These are phyloP conservation scores for Trachelus tabidus DNA, from an alignment of 2,888 invertebrate species.

Conservation along the genomic window DNA sequence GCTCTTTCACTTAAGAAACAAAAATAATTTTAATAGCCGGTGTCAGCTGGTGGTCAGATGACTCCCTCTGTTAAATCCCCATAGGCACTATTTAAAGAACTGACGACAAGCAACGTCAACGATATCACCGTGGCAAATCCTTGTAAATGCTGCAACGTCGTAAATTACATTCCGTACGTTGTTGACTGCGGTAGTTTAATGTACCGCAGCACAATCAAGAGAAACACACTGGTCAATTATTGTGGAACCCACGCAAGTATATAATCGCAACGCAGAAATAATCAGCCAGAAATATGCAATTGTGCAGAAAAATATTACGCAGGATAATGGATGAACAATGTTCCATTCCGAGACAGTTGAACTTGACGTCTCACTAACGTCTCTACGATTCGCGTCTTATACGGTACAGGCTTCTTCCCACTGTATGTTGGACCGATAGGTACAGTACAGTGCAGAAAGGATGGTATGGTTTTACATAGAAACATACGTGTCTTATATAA, in stretches of 20 bases:
- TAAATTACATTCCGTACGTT: conserved; percentile 30
- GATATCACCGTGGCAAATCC: conserved; percentile 33
- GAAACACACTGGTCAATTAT: neutral
- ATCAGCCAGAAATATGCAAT: neutral
- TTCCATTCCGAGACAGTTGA: neutral
- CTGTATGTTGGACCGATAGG: neutral
- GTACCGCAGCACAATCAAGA: neutral
- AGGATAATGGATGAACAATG: neutral
- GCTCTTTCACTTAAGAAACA: neutral
- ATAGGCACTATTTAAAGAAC: neutral
- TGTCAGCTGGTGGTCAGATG: neutral
- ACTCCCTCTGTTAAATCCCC: neutral
- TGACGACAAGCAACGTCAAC: conserved; percentile 22
- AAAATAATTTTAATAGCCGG: neutral
- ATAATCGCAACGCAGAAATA: neutral
- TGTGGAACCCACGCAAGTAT: neutral
- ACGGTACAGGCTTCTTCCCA: neutral
- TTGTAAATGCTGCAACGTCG: conserved; percentile 35
- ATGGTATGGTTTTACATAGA: neutral
- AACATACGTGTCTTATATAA: neutral
- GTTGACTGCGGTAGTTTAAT: neutral
- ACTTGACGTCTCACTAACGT: neutral
- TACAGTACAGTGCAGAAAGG: neutral
- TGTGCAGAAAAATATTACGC: neutral
- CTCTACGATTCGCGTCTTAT: neutral